Percentiles rank a stretch among this genome's conserved stretches.
Conservation (phyloP, 2,888 invertebrate genomes). For the Xylota segnis region DNA sequence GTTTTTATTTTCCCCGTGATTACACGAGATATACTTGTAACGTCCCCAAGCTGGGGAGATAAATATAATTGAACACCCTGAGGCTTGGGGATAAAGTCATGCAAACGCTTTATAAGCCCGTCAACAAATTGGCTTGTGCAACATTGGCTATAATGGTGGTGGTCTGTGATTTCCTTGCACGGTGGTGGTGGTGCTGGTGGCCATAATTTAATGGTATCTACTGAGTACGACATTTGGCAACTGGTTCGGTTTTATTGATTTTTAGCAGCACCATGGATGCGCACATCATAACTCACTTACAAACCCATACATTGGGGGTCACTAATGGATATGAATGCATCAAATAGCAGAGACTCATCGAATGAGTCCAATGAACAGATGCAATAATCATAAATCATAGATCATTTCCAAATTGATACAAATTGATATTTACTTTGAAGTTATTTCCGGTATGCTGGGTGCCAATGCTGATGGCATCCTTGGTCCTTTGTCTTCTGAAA, state of each 20-base stretch:
- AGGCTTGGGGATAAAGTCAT: conserved; percentile 49
- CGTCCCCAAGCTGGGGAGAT: conserved; percentile 52
- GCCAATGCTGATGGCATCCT: conserved; percentile 14
- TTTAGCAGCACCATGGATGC: conserved; percentile 1
- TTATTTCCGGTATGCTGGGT: conserved; percentile 31
- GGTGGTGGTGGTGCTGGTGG: neutral
- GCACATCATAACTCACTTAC: neutral
- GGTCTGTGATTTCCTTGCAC: conserved; percentile 48
- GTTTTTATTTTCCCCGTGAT: conserved; percentile 60
- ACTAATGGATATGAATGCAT: conserved; percentile 57
- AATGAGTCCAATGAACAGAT: conserved; percentile 35
- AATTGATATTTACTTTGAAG: conserved; percentile 69
- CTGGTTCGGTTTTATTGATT: conserved; percentile 51
- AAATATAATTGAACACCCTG: conserved; percentile 70
- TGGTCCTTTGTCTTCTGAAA: conserved; percentile 64
- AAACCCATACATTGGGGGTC: neutral
- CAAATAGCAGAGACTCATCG: conserved; percentile 35
- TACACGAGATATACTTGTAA: conserved; percentile 50
- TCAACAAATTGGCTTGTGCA: conserved; percentile 70
- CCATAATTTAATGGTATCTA: conserved; percentile 36
- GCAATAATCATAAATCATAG: conserved; percentile 67
- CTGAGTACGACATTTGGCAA: conserved; percentile 15
- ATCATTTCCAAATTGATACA: conserved; percentile 70
- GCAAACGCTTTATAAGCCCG: conserved; percentile 51
- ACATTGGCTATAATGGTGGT: conserved; percentile 37